Conservation (phyloP, 1,140 invertebrate species). For the Drosophila bifasciata region DNA sequence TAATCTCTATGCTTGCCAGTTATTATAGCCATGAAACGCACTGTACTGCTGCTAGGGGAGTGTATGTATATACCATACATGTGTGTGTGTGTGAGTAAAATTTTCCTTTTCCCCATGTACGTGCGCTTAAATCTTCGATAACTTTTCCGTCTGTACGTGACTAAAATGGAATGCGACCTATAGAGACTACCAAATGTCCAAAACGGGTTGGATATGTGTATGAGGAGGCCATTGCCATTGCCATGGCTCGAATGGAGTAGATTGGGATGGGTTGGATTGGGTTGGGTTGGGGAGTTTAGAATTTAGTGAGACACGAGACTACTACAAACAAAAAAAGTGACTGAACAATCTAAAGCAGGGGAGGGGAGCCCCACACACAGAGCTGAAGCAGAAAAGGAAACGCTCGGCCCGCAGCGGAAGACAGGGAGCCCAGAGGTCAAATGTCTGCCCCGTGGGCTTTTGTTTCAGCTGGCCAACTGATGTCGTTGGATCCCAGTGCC, state of each 20-base stretch:
- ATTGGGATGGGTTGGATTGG: no score
- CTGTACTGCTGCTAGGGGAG: constrained; percentile 4
- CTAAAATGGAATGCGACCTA: constrained; percentile 72
- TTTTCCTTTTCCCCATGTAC: constrained; percentile 61
- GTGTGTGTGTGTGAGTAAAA: constrained; percentile 10
- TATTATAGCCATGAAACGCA: constrained; percentile 11
- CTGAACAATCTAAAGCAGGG: background rate
- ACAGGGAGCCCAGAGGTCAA: background rate
- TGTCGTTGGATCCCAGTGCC: background rate
- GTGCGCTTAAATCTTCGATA: constrained; percentile 81
- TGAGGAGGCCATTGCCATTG: constrained; percentile 24
- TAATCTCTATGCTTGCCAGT: background rate
- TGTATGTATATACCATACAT: background rate
- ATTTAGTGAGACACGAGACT: constrained; percentile 2
- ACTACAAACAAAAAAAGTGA: background rate
- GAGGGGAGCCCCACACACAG: no score
- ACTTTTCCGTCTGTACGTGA: constrained; percentile 73
- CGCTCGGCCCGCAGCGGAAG: background rate
- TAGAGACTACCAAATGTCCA: constrained; percentile 48
- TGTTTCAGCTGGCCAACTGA: no score
- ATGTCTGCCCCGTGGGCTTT: constrained; percentile 13
- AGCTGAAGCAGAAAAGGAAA: background rate
- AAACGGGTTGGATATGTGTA: constrained; percentile 23
- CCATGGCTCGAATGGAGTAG: no score
- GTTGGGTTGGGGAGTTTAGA: background rate